Percentiles rank a stretch among this genome's conserved stretches.
phyloP scores from a whole-genome alignment of 1,140 invertebrate species.

The Neotoxoptera formosana region DNA sequence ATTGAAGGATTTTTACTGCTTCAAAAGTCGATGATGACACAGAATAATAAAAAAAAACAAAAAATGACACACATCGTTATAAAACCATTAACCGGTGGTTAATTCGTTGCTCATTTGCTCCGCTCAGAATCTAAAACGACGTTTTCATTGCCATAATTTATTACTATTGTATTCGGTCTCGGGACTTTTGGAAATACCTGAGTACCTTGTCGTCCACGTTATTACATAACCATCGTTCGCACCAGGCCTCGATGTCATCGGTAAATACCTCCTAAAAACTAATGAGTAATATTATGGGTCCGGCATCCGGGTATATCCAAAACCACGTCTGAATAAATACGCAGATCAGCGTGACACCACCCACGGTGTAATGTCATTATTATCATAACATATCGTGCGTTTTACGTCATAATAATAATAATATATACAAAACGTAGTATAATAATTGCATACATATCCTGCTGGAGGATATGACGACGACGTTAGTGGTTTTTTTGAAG shows the following conservation, averaged over 20 bases:
- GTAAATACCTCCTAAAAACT: background rate
- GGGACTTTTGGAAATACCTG: background rate
- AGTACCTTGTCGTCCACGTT: background rate
- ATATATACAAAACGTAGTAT: background rate
- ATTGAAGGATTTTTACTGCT: background rate
- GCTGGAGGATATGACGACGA: background rate
- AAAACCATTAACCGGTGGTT: background rate
- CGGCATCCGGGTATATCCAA: background rate
- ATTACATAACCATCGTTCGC: background rate
- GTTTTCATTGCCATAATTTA: background rate
- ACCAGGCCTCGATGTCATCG: too few relatives aligned
- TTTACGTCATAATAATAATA: background rate
- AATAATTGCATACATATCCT: too few relatives aligned
- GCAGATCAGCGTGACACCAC: background rate
- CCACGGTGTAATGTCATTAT: background rate
- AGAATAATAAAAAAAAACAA: background rate
- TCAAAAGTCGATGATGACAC: background rate
- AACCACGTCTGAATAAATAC: background rate
- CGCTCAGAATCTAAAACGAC: background rate
- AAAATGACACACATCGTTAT: background rate
- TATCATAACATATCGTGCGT: too few relatives aligned
- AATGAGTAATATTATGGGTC: background rate
- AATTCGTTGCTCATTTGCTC: background rate
- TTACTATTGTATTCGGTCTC: background rate
- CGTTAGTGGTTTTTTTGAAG: background rate